Base-by-base conservation (phyloP, 2,888 invertebrate species). In the Apamea crenata region DNA sequence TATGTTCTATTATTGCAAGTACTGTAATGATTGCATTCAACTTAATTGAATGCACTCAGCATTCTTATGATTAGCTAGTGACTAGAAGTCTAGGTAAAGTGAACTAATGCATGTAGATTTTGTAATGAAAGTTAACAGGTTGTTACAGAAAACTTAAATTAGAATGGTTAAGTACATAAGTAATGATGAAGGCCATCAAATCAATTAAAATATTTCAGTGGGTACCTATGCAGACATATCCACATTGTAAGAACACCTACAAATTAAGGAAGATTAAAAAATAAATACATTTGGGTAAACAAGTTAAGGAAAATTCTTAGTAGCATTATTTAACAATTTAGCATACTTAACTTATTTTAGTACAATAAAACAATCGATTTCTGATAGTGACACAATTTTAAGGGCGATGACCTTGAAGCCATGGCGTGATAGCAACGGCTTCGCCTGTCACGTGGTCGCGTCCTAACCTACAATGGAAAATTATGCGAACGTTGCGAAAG, bases 401-500 rank as follows among this genome's bases (percentile, higher is more conserved):
- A 84, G 87, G 77, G 67, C 77, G 63, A 80, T 83, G 80, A 86
- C 88, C 88, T 86, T 88, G 82, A 69, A 40, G 40, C 44, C 63
- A 83, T 82, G 80, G 82, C 87, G 83, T 80, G 85, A 87, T 83
- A 80, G 76, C 68, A 81, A 75, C 74, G 68, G 53, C 65, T 69
- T 61, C 74, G 61, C 16, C n/a, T 10, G 18, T 90, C 90, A 90
- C 90, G 86, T 90, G 90, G 86, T 72, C 7, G 56, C 71, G 63
- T 68, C 83, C 79, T 90, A 90, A 90, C 90, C 90, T 90, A 91
- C 32, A 86, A 76, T 63, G 69, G 53, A 29, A 70, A 73, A 81
- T 74, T 68, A 53, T 53, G 67, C 70, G 61, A 47, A 40, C n/a
- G 53, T 2, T 47, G 63, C 16, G 3, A 77, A 86, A 82, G 65